Base-by-base conservation (phyloP, 2,888 invertebrate genomes). In the Athetis lepigone region DNA sequence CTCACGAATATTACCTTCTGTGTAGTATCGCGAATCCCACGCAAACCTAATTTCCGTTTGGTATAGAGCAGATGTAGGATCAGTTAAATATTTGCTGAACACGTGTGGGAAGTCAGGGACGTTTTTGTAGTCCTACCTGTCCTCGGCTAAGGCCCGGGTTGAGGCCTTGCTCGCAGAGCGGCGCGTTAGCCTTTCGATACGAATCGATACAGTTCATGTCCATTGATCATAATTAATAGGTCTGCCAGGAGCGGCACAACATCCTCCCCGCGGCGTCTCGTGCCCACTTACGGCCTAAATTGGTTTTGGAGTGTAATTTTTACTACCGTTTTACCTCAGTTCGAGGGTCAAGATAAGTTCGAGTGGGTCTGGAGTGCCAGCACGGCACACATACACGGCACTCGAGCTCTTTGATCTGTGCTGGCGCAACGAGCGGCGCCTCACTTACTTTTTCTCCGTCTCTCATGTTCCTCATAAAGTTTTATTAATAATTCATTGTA, bases 1-100 rank as follows among this genome's bases (percentile, higher is more conserved):
- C 94, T 94, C 94, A 95, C 94, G 94, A 92, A 91, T 92, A 91
- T 92, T 91, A 90, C 90, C 88, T 89, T 88, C 87, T 90, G 89
- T 87, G 71, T 85, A 81, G 87, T 83, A 84, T 90, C 83, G 91
- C 92, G 89, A 90, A 91, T 93, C 94, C 90, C 94, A 93, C 93
- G 92, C 90, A 82, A 85, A 84, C 86, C 87, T 86, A 86, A 87
- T 91, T 86, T 91, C 89, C 88, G 87, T 86, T 86, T 80, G 60
- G 82, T 72, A 86, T 88, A 86, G 85, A 84, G 85, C 91, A 93
- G 90, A 89, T 93, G 92, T 85, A 75, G 81, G 70, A 85, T 78
- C 79, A 70, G 85, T 83, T 82, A 82, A 90, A 90, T 90, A 87
- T 91, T 91, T 89, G 89, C 82, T 69, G 67, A 82, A 70, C 82